These are phyloP conservation scores for Grantiella picta DNA, from an alignment of 2,113 vertebrate genomes.

Conservation along the genomic window DNA sequence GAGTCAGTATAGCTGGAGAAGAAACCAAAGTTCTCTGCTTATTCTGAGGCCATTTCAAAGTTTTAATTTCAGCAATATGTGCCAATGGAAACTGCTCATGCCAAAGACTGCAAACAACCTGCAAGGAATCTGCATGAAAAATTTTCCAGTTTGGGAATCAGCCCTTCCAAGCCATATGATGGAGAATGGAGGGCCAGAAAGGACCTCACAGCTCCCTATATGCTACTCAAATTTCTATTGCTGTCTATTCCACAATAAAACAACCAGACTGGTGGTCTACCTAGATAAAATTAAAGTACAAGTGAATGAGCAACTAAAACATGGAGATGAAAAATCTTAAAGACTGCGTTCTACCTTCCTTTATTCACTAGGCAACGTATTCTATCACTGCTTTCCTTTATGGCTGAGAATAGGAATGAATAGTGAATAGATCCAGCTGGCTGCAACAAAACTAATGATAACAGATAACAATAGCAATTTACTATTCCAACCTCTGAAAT, in stretches of 20 bases:
- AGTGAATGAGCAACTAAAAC: not conserved
- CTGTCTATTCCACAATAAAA: not conserved
- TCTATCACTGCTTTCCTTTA: not conserved
- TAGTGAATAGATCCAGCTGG: not conserved
- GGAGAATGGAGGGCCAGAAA: not conserved
- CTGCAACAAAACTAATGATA: not conserved
- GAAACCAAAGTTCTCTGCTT: accelerated
- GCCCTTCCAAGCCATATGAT: not conserved
- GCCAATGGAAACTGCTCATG: not conserved
- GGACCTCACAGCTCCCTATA: not conserved
- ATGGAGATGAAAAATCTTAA: not conserved
- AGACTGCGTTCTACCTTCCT: not conserved
- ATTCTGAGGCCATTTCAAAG: not conserved
- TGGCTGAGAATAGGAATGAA: not conserved
- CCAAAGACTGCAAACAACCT: not conserved
- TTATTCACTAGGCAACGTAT: not conserved
- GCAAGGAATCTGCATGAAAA: not conserved
- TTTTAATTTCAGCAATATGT: not conserved
- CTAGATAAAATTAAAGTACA: not conserved
- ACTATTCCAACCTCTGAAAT: not conserved
- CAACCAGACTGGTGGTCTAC: not conserved
- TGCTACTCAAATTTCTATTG: not conserved
- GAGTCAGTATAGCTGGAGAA: not conserved
- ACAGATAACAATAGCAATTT: not conserved
- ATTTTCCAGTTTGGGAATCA: not conserved